Evolutionary conservation across 2,113 vertebrate genomes (phyloP).

Genomic region (Sebastes fasciatus): DNA sequence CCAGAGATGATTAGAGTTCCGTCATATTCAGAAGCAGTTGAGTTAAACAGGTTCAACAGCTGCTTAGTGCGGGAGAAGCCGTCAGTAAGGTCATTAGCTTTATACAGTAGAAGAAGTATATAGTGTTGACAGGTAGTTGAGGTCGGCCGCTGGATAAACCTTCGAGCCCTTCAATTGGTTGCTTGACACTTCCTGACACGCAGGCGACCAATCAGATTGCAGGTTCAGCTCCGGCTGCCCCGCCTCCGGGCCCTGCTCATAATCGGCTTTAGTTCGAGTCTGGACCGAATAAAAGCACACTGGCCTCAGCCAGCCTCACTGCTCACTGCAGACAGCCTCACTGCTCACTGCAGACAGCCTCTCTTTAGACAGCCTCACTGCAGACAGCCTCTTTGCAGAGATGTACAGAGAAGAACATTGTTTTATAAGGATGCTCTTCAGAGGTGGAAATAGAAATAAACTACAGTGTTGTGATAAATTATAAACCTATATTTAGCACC

Average conservation of each 20-base stretch:
- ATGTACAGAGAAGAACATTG: neutral
- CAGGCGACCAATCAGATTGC: conserved; percentile 47
- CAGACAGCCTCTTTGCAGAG: too few relatives aligned
- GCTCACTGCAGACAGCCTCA: too few relatives aligned
- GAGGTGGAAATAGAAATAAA: neutral
- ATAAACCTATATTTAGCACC: neutral
- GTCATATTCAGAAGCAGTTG: neutral
- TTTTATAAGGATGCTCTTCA: neutral
- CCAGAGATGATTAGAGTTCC: neutral
- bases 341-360: too few relatives aligned
- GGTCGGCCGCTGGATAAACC: conserved; percentile 19
- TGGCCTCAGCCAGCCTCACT: too few relatives aligned
- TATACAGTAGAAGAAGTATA: neutral
- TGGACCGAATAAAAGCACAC: neutral
- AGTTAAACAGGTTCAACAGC: neutral
- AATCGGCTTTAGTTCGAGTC: conserved; percentile 61
- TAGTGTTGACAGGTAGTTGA: conserved; percentile 36
- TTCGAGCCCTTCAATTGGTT: conserved; percentile 41
- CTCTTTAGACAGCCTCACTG: too few relatives aligned
- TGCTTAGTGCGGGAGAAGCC: neutral
- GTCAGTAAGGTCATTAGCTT: neutral
- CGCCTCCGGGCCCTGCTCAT: conserved; percentile 24
- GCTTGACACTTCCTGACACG: conserved; percentile 21
- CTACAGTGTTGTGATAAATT: too few relatives aligned
- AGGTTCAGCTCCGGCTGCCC: neutral